Conservation (phyloP, 1,140 invertebrate species). For the Drosophila kohkoa region DNA sequence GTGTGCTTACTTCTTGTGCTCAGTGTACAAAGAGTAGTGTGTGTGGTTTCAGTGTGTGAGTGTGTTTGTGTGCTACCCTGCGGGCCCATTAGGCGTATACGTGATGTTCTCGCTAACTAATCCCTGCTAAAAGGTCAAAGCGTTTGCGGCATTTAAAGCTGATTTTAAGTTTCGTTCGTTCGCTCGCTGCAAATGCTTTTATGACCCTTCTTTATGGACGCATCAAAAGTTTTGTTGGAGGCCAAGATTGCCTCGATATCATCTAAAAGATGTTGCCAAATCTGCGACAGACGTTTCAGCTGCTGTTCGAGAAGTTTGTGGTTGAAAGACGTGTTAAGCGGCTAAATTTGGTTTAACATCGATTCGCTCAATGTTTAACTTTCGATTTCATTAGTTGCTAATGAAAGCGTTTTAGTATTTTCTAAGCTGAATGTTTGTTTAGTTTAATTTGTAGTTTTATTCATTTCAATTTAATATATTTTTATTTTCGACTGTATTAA, state of each 20-base stretch:
- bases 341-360: no score
- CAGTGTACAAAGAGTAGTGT: no score
- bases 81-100: slow-evolving; percentile 74
- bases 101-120: slow-evolving; percentile 52
- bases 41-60: background rate
- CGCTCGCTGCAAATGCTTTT: slow-evolving; percentile 10
- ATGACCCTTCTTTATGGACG: slow-evolving; percentile 1
- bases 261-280: background rate
- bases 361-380: no score
- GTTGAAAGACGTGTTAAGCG: no score
- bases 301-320: background rate
- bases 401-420: no score
- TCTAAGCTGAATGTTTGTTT: no score
- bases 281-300: background rate
- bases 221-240: slow-evolving; percentile 6
- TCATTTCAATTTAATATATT: no score
- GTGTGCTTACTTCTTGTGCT: background rate
- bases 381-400: no score
- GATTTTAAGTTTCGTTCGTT: slow-evolving; percentile 43
- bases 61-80: slow-evolving; percentile 25
- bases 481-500: no score
- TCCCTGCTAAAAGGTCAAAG: slow-evolving; percentile 49
- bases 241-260: background rate
- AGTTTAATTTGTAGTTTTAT: no score
- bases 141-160: slow-evolving; percentile 51